phyloP scores from a whole-genome alignment of 2,888 invertebrate species.

The Stratiomys singularior region DNA sequence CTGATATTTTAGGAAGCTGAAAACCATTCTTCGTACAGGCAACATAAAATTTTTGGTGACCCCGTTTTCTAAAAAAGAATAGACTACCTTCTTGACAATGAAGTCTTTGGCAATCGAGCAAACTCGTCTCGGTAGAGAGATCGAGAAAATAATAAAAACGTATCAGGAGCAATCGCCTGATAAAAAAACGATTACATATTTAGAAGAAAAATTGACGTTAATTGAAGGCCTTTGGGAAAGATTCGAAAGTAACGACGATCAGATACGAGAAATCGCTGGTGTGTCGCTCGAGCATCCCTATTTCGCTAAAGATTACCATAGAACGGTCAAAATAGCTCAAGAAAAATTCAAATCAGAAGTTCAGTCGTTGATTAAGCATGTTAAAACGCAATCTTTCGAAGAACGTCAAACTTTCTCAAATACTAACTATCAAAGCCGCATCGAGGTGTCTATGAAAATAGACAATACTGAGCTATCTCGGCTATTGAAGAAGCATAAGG shows the following conservation, averaged over 20 bases:
- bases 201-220: not conserved
- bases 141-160: slow-evolving; percentile 2
- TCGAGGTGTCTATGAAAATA: too few species aligned
- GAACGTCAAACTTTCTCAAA: not conserved
- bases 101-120: not conserved
- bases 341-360: not conserved
- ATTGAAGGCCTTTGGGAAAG: not conserved
- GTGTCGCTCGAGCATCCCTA: not conserved
- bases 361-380: not conserved
- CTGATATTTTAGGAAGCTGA: too few species aligned
- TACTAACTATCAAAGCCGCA: not conserved
- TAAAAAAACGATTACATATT: not conserved
- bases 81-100: not conserved
- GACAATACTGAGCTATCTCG: not conserved
- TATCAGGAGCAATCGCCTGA: not conserved
- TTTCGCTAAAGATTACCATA: not conserved
- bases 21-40: too few species aligned
- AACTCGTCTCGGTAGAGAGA: not conserved
- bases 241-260: not conserved
- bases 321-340: not conserved
- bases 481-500: not conserved
- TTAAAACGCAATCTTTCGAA: not conserved
- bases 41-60: too few species aligned
- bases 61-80: too few species aligned
- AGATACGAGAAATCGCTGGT: not conserved